Conservation (phyloP, 2,797 vertebrate genomes). For the Ataeniobius toweri region DNA sequence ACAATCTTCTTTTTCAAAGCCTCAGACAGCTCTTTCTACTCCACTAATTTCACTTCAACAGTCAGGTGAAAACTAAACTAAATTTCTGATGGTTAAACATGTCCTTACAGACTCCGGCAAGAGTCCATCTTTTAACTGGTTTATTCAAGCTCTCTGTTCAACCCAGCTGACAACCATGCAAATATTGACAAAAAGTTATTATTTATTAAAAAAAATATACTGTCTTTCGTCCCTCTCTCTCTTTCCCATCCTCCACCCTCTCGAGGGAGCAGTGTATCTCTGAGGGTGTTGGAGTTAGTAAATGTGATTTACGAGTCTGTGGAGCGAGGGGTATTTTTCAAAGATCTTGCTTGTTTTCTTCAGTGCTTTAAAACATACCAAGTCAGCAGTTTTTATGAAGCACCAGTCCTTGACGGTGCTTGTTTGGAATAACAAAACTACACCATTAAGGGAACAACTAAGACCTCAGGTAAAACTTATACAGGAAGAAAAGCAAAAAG, state of each 20-base stretch:
- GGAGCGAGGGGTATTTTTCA: conserved; percentile 53
- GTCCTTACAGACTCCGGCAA: not conserved
- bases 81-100: not conserved
- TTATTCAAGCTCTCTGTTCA: not conserved
- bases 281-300: conserved; percentile 26
- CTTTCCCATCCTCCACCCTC: not conserved
- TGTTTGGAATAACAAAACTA: conserved; percentile 42
- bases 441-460: conserved; percentile 22
- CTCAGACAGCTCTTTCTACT: not conserved
- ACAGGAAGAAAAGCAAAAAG: not conserved
- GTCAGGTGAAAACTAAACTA: not conserved
- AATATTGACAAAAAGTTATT: not conserved
- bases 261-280: conserved; percentile 3
- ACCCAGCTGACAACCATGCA: not conserved
- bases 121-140: not conserved
- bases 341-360: conserved; percentile 46
- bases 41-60: not conserved
- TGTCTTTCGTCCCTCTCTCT: not conserved
- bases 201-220: no score
- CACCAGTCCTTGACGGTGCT: conserved; percentile 20
- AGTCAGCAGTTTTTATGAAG: conserved; percentile 58
- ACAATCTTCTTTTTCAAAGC: not conserved
- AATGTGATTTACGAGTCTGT: conserved; percentile 59
- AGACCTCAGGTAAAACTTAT: conserved; percentile 29
- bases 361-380: conserved; percentile 31